A percentile compares a stretch with the other conserved stretches of the same genome.
Evolutionary conservation across 2,113 vertebrate genomes (phyloP).

Genomic region (Poeciliopsis turrubarensis): DNA sequence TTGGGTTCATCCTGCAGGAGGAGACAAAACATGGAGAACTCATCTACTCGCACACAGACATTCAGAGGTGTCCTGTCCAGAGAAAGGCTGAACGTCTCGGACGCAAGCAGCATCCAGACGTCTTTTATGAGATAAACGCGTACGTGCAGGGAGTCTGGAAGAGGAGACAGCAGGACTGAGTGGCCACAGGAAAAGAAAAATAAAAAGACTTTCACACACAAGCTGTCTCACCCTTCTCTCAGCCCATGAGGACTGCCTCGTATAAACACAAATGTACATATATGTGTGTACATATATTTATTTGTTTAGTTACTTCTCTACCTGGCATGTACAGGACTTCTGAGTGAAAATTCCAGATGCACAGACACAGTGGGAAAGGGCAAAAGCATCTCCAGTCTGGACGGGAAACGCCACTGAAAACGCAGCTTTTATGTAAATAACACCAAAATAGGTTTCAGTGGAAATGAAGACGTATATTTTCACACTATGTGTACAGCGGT

Average conservation of each 20-base stretch:
- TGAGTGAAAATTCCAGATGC: slow-evolving; percentile 56
- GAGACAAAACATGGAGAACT: slow-evolving; percentile 34
- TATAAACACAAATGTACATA: slow-evolving; percentile 69
- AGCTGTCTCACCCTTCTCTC: slow-evolving; percentile 36
- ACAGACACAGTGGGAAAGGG: slow-evolving; percentile 36
- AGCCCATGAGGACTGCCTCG: slow-evolving; percentile 55
- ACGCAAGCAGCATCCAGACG: slow-evolving; percentile 8
- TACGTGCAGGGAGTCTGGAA: slow-evolving; percentile 25
- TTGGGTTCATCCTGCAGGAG: slow-evolving; percentile 28
- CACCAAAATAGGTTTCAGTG: slow-evolving; percentile 47
- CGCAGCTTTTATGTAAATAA: slow-evolving; percentile 40
- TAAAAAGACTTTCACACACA: slow-evolving; percentile 32
- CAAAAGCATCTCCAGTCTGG: slow-evolving; percentile 50
- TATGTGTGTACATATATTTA: slow-evolving; percentile 80
- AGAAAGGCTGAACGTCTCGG: slow-evolving; percentile 29
- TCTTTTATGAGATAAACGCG: slow-evolving; percentile 43
- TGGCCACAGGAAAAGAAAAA: slow-evolving; percentile 41
- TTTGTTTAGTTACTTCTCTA: slow-evolving; percentile 72
- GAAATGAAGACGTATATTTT: slow-evolving; percentile 61
- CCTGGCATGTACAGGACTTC: slow-evolving; percentile 63
- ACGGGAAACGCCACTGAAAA: slow-evolving; percentile 51
- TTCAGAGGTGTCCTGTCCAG: slow-evolving; percentile 43
- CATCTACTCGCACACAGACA: slow-evolving; percentile 39
- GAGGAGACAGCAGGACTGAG: slow-evolving; percentile 52
- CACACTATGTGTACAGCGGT: slow-evolving; percentile 49